Conservation (phyloP, 2,797 vertebrate genomes). For the Todus mexicanus region DNA sequence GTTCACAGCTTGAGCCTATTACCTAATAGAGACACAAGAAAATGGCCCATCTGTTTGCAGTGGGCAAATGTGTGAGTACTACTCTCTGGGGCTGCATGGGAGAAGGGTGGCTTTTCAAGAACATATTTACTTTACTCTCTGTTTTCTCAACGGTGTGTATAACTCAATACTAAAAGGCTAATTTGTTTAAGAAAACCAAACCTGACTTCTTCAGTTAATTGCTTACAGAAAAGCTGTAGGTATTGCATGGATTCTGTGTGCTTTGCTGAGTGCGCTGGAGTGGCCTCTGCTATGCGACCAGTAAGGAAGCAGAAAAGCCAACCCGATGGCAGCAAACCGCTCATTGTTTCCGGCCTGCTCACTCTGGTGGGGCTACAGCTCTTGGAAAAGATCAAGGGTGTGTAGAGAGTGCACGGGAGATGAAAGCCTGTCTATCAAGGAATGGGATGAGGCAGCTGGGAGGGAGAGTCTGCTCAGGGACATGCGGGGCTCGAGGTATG, state of each 20-base stretch:
- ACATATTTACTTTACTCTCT: conserved; percentile 61
- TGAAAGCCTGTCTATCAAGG: conserved; percentile 34
- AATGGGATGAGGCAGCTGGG: conserved; percentile 20
- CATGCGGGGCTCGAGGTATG: background rate
- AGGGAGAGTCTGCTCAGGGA: background rate
- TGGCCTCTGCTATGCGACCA: background rate
- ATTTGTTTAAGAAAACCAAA: conserved; percentile 69
- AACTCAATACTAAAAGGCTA: conserved; percentile 64
- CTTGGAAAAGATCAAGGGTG: background rate
- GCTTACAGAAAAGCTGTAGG: conserved; percentile 55
- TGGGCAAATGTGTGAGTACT: conserved; percentile 56
- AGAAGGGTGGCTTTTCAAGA: conserved; percentile 59
- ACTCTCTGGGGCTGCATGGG: conserved; percentile 48
- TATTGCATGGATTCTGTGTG: conserved; percentile 17
- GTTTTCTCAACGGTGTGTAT: conserved; percentile 66
- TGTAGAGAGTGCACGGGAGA: background rate
- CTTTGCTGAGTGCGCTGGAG: conserved; percentile 33
- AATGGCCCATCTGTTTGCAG: conserved; percentile 68
- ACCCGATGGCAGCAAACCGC: background rate
- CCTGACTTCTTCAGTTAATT: conserved; percentile 67
- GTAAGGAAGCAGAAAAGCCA: background rate
- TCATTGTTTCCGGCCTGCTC: background rate
- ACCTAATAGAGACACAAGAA: conserved; percentile 70
- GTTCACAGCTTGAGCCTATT: conserved; percentile 70
- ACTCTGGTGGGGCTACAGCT: background rate